phyloP scores from a whole-genome alignment of 1,140 invertebrate genomes.

The Caerostris darwini region DNA sequence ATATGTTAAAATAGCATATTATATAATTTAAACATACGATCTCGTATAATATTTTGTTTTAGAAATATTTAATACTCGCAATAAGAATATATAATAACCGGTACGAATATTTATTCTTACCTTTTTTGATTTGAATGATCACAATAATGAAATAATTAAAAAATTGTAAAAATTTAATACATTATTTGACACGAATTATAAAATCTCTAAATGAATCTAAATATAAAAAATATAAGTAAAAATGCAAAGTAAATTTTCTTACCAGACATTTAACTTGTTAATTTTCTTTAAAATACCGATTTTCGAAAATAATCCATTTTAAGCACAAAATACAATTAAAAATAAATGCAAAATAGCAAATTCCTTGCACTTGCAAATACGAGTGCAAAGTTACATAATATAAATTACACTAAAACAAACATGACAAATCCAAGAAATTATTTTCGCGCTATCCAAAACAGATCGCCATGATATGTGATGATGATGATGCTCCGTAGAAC shows the following conservation, averaged over 20 bases:
- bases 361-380: background rate
- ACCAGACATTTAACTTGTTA: slow-evolving; percentile 36
- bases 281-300: slow-evolving; percentile 14
- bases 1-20: too few relatives aligned
- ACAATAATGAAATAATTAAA: too few relatives aligned
- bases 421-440: slow-evolving; percentile 56
- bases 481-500: slow-evolving; percentile 60
- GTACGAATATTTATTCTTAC: background rate
- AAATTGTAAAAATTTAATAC: too few relatives aligned
- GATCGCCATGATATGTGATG: slow-evolving; percentile 73
- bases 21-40: too few relatives aligned
- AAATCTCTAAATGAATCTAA: background rate
- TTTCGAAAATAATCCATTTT: slow-evolving; percentile 59
- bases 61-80: background rate
- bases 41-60: too few relatives aligned
- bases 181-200: too few relatives aligned
- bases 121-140: too few relatives aligned
- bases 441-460: slow-evolving; percentile 65
- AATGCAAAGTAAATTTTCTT: slow-evolving; percentile 22
- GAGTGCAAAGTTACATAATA: slow-evolving; percentile 37
- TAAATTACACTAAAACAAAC: slow-evolving; percentile 46
- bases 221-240: background rate
- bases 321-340: slow-evolving; percentile 54
- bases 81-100: background rate
- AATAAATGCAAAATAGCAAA: background rate